A percentile compares a stretch with the other conserved stretches of the same genome.
phyloP scores from a whole-genome alignment of 2,888 invertebrate species.

The Andrena praecox region DNA sequence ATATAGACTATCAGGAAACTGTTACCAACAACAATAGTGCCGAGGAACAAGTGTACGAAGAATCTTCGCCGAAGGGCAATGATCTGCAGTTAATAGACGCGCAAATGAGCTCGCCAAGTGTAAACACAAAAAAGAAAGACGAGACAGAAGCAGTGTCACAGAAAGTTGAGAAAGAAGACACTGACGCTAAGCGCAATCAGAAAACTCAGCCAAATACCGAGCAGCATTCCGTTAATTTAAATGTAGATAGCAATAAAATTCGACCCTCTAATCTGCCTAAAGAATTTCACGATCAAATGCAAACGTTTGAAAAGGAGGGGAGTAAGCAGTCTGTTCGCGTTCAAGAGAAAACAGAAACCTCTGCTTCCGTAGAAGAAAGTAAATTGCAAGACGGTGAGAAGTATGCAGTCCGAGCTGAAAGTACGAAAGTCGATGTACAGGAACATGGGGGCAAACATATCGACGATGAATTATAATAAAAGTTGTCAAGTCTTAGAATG shows the following conservation, averaged over 20 bases:
- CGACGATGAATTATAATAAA: constrained; percentile 78
- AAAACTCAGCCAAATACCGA: constrained; percentile 30
- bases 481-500: constrained; percentile 58
- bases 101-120: constrained; percentile 5
- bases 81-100: constrained; percentile 26
- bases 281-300: constrained; percentile 62
- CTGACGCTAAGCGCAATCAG: constrained; percentile 28
- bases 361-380: constrained; percentile 29
- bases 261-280: constrained; percentile 56
- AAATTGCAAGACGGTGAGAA: constrained; percentile 50
- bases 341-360: constrained; percentile 51
- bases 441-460: constrained; percentile 70
- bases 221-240: constrained; percentile 17
- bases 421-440: constrained; percentile 50
- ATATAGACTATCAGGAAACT: constrained; percentile 42
- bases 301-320: constrained; percentile 54
- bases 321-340: constrained; percentile 48
- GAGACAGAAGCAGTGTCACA: constrained; percentile 31
- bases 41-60: constrained; percentile 32
- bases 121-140: constrained; percentile 3
- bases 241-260: constrained; percentile 33
- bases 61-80: constrained; percentile 10
- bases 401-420: constrained; percentile 46
- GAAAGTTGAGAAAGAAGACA: constrained; percentile 41
- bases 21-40: constrained; percentile 32